Base-by-base conservation (phyloP, 2,113 vertebrate species). In the Cephalopholis sonnerati region DNA sequence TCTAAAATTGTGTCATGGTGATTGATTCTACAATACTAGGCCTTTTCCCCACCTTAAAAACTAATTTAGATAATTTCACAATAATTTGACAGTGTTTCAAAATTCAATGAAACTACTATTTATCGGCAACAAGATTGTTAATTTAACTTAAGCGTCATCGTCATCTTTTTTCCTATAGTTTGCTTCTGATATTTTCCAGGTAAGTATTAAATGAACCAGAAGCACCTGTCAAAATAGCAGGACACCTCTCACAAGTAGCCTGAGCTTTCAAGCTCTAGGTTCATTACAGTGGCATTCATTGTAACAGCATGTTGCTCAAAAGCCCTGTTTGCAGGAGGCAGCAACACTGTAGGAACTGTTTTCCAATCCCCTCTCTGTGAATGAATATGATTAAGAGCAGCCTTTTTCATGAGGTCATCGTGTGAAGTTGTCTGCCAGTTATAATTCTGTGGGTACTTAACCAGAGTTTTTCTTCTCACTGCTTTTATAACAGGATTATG, bases 401-500 rank as follows among this genome's bases (percentile, higher is more conserved):
- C 39, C 16, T 63, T 63, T 59, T 63, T 63, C 69, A 74, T 39
- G 29, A 77, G 77, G 57, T 66, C 70, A 89, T 68, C 80, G 51
- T 81, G 65, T 53, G 46, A 64, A 79, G 54, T 80, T 65, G 25
- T 36, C 87, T 82, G 46, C 22, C 55, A 53, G 65, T 51, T 58
- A 53, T 59, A 59, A 51, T 48, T 79, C 51, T 68, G n/a, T 64
- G 29, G 88, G 75, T 85, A 69, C 71, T 81, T 79, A 46, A 58
- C 9, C 63, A 32, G 15, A 77, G 27, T 50, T 67, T 36, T 80
- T 32, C 25, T 16, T 61, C 44, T 71, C 36, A 59, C 74, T 71
- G 78, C 20, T 7, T 90, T 85, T 88, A 63, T 87, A 90, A 93
- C 85, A 77, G 77, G 87, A 94, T 92, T 93, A 86, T 83, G 78